A percentile compares a stretch with the other conserved stretches of the same genome.
These are phyloP conservation scores for Penaeus monodon DNA, from an alignment of 2,888 invertebrate species.

Conservation along the genomic window DNA sequence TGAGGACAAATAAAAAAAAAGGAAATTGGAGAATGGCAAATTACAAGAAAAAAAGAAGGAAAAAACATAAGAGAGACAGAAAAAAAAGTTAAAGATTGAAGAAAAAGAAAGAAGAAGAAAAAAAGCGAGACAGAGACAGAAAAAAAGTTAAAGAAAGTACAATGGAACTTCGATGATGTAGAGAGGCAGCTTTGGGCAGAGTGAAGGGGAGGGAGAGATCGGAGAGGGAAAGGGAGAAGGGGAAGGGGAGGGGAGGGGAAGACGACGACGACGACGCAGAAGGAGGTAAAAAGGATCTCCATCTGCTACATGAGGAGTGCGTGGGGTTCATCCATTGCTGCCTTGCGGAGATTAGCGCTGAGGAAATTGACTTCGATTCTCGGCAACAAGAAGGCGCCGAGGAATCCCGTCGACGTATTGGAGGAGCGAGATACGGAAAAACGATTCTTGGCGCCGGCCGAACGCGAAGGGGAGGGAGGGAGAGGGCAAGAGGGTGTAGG, in stretches of 20 bases:
- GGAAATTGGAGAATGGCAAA: too few species aligned
- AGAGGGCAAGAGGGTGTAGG: too few species aligned
- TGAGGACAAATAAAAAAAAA: too few species aligned
- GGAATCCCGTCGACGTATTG: neutral
- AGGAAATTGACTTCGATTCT: constrained; percentile 25
- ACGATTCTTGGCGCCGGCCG: constrained; percentile 25
- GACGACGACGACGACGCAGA: neutral
- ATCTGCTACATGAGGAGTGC: neutral
- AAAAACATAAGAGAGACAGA: too few species aligned
- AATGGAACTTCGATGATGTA: too few species aligned
- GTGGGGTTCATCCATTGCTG: neutral
- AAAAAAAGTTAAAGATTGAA: too few species aligned
- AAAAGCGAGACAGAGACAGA: too few species aligned
- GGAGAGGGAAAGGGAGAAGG: neutral
- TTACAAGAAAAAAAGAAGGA: too few species aligned
- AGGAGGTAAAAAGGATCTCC: neutral
- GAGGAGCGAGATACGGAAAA: constrained; percentile 12
- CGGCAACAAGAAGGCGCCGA: constrained; percentile 3
- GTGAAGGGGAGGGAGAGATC: neutral
- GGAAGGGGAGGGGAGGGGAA: neutral
- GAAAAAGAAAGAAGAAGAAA: too few species aligned
- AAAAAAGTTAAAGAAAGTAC: too few species aligned
- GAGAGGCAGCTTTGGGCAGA: neutral
- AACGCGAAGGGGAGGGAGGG: too few species aligned
- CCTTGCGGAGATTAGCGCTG: constrained; percentile 1